Evolutionary conservation across 2,113 vertebrate species (phyloP), one percentile per base, ranked within the genome.

Genomic region (Dromaius novaehollandiae): DNA sequence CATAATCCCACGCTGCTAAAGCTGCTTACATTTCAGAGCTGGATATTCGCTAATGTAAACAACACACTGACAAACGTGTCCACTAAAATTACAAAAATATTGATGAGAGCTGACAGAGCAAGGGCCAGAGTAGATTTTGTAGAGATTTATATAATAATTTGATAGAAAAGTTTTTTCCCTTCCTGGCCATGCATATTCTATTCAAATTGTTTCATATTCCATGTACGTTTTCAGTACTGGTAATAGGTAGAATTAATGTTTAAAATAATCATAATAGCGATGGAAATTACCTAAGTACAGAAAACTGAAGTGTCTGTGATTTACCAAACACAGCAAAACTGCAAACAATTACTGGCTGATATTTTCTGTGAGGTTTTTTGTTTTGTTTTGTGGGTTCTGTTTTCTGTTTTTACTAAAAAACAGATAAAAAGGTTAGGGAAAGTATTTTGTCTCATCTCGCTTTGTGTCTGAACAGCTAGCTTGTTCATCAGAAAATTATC

Each of bases 401-500:
- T 82, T 88, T 65, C 50, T 51, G 38, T 65, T 75, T 86, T 94
- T 95, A 79, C 4, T 40, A 58, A 89, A 95, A 89, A 25, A 51
- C 11, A 76, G 11, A 20, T 25, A 79, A 75, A 86, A 82, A 86
- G 42, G 34, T 94, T 84, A 86, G 26, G 34, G 13, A 84, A 97
- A 97, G 74, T 91, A 79, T 84, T 96, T 97, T 82, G 34, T n/a
- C 61, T 5, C 8, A 65, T 93, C 79, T 90, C 79, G 81, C 87
- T 96, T 96, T 71, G 55, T 76, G 77, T 51, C 13, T 34, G 81
- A 87, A 88, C 82, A 95, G 77, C 85, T 65, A 91, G 60, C 53
- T 86, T 38, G 46, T 78, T 97, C 86, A 83, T 93, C 86, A 94
- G 80, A 94, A 96, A 97, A 95, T 61, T 93, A 20, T 91, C 84